Percentiles rank a stretch among this genome's conserved stretches.
Evolutionary conservation across 1,140 invertebrate species (phyloP).

Genomic region (Phortica variegata): DNA sequence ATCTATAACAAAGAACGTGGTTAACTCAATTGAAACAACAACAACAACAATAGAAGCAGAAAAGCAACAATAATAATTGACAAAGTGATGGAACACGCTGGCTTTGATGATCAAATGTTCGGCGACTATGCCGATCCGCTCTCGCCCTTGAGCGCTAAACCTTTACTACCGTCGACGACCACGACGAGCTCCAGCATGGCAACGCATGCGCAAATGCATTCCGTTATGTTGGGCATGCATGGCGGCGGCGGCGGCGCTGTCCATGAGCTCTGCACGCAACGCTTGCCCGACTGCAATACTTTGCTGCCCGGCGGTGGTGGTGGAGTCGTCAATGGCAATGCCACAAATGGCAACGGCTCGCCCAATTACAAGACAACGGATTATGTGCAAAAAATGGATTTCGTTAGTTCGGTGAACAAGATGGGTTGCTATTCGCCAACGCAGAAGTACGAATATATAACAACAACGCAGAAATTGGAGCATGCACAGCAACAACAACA

Average conservation of each 20-base stretch:
- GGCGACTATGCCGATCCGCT: slow-evolving; percentile 63
- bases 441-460: slow-evolving; percentile 55
- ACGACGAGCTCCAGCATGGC: slow-evolving; percentile 14
- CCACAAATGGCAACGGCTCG: slow-evolving; percentile 26
- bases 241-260: slow-evolving; percentile 33
- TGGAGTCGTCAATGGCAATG: slow-evolving; percentile 34
- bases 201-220: slow-evolving; percentile 34
- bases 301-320: slow-evolving; percentile 30
- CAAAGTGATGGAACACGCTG: slow-evolving; percentile 68
- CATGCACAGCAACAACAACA: slow-evolving; percentile 30
- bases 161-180: slow-evolving; percentile 52
- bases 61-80: too few species aligned
- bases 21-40: background rate
- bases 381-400: slow-evolving; percentile 46
- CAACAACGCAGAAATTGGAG: slow-evolving; percentile 37
- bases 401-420: slow-evolving; percentile 32
- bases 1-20: slow-evolving; percentile 1
- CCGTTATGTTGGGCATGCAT: slow-evolving; percentile 67
- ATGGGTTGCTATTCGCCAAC: slow-evolving; percentile 53
- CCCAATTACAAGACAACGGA: slow-evolving; percentile 35
- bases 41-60: too few species aligned
- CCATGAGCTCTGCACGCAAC: slow-evolving; percentile 41
- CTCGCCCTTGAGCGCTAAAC: slow-evolving; percentile 52
- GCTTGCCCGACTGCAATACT: slow-evolving; percentile 53
- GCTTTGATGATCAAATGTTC: slow-evolving; percentile 76